Evolutionary conservation across 2,113 vertebrate genomes (phyloP).

Genomic region (Bombycilla garrulus): DNA sequence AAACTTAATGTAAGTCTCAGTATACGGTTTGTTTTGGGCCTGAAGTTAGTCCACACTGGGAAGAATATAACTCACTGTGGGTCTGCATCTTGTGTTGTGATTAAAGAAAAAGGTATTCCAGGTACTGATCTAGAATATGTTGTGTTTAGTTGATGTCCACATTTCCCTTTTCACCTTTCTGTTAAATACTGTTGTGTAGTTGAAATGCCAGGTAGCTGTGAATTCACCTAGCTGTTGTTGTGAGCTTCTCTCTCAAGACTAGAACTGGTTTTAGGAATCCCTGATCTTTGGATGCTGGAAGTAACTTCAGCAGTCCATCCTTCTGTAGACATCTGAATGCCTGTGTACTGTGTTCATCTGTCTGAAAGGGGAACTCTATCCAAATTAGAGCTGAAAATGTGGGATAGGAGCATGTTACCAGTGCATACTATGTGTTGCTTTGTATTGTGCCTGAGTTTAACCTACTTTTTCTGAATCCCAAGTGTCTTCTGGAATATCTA

Average conservation of each 20-base stretch:
- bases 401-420: background rate
- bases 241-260: background rate
- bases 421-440: background rate
- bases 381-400: background rate
- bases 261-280: background rate
- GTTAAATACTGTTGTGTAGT: background rate
- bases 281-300: background rate
- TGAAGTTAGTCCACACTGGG: background rate
- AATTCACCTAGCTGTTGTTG: background rate
- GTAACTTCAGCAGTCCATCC: background rate
- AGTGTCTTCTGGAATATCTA: background rate
- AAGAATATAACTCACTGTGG: background rate
- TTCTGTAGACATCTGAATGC: background rate
- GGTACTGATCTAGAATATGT: background rate
- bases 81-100: background rate
- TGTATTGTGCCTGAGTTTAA: background rate
- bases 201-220: background rate
- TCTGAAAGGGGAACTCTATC: background rate
- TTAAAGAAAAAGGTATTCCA: background rate
- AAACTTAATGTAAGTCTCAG: background rate
- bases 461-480: background rate
- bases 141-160: background rate
- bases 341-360: background rate
- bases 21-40: background rate
- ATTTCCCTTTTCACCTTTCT: background rate